Conservation (phyloP, 2,113 vertebrate genomes). For the Ailurus styani region DNA sequence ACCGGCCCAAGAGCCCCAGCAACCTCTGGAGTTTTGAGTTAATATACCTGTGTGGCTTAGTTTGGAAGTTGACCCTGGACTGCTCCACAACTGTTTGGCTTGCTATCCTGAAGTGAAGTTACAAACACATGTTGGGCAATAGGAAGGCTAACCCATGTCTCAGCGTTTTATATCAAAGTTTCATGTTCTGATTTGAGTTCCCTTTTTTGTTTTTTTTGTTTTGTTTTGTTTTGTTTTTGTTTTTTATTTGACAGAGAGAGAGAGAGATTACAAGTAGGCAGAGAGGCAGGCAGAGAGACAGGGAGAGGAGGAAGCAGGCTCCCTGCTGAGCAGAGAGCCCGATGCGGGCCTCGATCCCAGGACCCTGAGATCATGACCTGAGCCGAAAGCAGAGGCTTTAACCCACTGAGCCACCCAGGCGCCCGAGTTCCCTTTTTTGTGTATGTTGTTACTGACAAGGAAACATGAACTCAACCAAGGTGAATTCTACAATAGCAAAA, state of each 20-base stretch:
- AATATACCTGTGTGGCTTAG: not conserved
- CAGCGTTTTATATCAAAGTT: conserved; percentile 19
- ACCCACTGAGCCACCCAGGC: no score
- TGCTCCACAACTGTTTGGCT: not conserved
- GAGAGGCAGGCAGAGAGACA: no score
- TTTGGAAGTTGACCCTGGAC: not conserved
- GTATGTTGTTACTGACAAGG: not conserved
- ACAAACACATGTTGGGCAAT: not conserved
- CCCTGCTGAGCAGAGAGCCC: no score
- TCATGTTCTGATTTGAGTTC: not conserved
- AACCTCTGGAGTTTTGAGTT: not conserved
- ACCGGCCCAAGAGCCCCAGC: not conserved
- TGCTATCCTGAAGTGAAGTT: not conserved
- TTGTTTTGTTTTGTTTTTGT: no score
- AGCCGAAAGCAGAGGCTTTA: no score
- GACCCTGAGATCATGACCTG: no score
- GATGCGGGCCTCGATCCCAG: no score
- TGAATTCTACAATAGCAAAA: not conserved
- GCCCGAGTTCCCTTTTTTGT: not conserved
- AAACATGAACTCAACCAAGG: not conserved
- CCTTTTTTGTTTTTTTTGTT: not conserved
- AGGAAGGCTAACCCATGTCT: not conserved
- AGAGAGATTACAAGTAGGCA: no score
- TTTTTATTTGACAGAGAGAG: no score
- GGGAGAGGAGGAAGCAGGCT: no score